Evolutionary conservation across 2,797 vertebrate species (phyloP).

Genomic region (Phalloptychus januarius): DNA sequence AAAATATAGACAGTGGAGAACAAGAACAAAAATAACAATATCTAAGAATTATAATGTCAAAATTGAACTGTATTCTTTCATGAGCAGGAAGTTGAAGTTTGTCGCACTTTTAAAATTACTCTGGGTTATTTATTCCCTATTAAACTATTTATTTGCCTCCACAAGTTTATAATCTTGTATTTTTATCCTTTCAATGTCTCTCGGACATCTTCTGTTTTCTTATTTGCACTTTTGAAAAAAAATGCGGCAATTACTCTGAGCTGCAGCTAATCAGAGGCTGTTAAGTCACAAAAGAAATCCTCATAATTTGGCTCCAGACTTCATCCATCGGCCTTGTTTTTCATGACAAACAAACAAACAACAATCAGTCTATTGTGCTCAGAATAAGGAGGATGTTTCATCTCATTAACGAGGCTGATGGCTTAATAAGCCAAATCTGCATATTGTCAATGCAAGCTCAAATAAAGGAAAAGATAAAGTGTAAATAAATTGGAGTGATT

Average conservation of each 20-base stretch:
- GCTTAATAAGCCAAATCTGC: neutral
- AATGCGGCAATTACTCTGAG: conserved; percentile 11
- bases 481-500: neutral
- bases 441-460: neutral
- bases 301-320: conserved; percentile 12
- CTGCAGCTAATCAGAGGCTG: conserved; percentile 28
- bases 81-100: neutral
- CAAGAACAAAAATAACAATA: no score
- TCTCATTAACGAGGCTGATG: neutral
- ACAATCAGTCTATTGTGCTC: conserved; percentile 13
- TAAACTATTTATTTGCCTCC: neutral
- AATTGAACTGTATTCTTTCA: neutral
- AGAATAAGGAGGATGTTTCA: neutral
- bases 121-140: neutral
- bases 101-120: neutral
- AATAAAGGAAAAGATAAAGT: neutral
- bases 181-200: neutral
- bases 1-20: no score
- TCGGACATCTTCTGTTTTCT: neutral
- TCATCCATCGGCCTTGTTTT: conserved; percentile 7
- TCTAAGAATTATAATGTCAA: neutral
- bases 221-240: conserved; percentile 9
- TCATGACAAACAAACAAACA: conserved; percentile 18
- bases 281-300: conserved; percentile 12
- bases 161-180: neutral